Evolutionary conservation across 2,888 invertebrate species (phyloP).

Genomic region (Cylloceria caligata): DNA sequence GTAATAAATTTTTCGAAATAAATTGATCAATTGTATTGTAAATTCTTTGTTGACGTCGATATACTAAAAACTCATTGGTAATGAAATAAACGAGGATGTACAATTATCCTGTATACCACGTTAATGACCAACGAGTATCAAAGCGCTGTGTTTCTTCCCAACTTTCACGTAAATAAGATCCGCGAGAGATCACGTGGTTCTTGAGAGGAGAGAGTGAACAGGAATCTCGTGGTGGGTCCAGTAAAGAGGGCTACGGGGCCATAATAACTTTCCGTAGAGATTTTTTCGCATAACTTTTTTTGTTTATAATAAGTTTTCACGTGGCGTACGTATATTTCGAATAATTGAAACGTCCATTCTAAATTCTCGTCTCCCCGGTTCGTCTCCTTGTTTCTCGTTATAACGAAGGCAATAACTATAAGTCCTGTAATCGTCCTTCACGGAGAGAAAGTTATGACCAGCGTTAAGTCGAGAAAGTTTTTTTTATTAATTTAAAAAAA

Average conservation of each 20-base stretch:
- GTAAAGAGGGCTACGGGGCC: conserved; percentile 48
- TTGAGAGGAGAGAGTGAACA: conserved; percentile 72
- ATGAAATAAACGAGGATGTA: background rate
- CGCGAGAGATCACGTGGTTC: conserved; percentile 71
- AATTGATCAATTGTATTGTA: background rate
- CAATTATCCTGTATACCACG: conserved; percentile 14
- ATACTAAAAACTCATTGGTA: background rate
- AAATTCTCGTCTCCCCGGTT: background rate
- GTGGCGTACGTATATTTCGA: background rate
- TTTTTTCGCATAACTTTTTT: conserved; percentile 27
- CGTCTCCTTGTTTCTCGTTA: background rate
- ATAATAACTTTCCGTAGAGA: conserved; percentile 1
- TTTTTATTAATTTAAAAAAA: background rate
- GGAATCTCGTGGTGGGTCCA: conserved; percentile 29
- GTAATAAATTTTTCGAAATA: no score
- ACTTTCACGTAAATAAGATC: conserved; percentile 80
- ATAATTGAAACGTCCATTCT: conserved; percentile 15
- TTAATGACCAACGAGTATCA: conserved; percentile 11
- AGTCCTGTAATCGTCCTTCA: conserved; percentile 17
- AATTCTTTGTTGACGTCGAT: background rate
- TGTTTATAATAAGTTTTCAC: conserved; percentile 7
- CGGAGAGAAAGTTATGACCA: conserved; percentile 60
- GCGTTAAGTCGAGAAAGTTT: conserved; percentile 53
- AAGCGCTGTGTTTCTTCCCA: conserved; percentile 68
- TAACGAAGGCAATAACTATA: conserved; percentile 11